Conservation (phyloP, 2,113 vertebrate species). For the Cyrtonyx montezumae region DNA sequence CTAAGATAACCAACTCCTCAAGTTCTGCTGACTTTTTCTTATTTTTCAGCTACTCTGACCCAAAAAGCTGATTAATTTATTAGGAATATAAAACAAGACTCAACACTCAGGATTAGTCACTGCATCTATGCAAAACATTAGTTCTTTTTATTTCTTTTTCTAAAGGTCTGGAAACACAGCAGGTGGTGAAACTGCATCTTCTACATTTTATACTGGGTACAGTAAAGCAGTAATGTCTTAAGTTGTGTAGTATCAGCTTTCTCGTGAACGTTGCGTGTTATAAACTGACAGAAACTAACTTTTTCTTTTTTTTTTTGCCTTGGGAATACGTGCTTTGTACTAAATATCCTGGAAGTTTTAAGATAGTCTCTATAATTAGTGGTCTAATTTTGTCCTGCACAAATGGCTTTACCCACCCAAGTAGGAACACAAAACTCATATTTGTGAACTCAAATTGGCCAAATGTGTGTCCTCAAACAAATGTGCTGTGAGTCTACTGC, state of each 20-base stretch:
- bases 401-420: conserved; percentile 47
- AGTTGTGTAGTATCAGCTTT: background rate
- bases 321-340: background rate
- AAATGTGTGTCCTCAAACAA: conserved; percentile 6
- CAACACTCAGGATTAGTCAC: background rate
- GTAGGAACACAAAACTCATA: background rate
- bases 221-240: background rate
- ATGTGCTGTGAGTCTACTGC: background rate
- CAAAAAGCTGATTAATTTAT: conserved; percentile 12
- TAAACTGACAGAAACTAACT: background rate
- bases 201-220: background rate
- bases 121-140: background rate
- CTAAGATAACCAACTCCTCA: conserved; percentile 53
- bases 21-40: conserved; percentile 52
- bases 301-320: background rate
- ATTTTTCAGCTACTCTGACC: conserved; percentile 41
- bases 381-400: conserved; percentile 37
- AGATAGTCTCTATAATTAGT: conserved; percentile 61
- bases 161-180: background rate
- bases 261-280: background rate
- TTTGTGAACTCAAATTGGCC: conserved; percentile 41
- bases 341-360: conserved; percentile 43
- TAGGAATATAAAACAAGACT: conserved; percentile 4
- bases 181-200: background rate
- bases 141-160: background rate